These are phyloP conservation scores for Empis stercorea DNA, from an alignment of 2,888 invertebrate genomes.

Conservation along the genomic window DNA sequence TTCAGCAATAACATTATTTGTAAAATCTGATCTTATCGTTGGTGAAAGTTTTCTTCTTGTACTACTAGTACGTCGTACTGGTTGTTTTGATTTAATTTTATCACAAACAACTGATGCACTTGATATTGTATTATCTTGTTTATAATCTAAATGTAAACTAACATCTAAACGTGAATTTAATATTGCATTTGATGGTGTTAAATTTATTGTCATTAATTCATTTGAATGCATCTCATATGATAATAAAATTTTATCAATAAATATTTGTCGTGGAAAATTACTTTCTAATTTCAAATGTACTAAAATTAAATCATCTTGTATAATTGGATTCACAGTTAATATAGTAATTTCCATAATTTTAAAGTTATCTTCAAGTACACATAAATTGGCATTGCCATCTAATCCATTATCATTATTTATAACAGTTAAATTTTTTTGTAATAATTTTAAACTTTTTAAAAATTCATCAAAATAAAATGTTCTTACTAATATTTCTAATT, in stretches of 20 bases:
- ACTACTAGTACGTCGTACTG: conserved; percentile 56
- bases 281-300: conserved; percentile 45
- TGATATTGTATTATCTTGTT: conserved; percentile 68
- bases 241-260: conserved; percentile 48
- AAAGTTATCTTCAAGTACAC: conserved; percentile 38
- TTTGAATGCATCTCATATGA: conserved; percentile 46
- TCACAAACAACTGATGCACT: conserved; percentile 62
- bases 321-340: conserved; percentile 27
- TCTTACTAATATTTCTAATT: conserved; percentile 60
- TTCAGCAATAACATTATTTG: conserved; percentile 42
- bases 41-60: conserved; percentile 55
- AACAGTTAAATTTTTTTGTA: conserved; percentile 25
- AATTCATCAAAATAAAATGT: conserved; percentile 74
- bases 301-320: conserved; percentile 41
- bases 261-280: conserved; percentile 50
- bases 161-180: conserved; percentile 37
- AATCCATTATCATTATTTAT: conserved; percentile 26
- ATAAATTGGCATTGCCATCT: conserved; percentile 23
- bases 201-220: conserved; percentile 6
- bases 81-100: conserved; percentile 44
- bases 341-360: conserved; percentile 31
- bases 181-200: not conserved
- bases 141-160: conserved; percentile 58
- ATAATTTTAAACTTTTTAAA: conserved; percentile 47
- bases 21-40: conserved; percentile 52